Percentiles rank a stretch among this genome's conserved stretches.
phyloP scores from a whole-genome alignment of 92 coral and sea anemone species.

The Pocillopora meandrina region DNA sequence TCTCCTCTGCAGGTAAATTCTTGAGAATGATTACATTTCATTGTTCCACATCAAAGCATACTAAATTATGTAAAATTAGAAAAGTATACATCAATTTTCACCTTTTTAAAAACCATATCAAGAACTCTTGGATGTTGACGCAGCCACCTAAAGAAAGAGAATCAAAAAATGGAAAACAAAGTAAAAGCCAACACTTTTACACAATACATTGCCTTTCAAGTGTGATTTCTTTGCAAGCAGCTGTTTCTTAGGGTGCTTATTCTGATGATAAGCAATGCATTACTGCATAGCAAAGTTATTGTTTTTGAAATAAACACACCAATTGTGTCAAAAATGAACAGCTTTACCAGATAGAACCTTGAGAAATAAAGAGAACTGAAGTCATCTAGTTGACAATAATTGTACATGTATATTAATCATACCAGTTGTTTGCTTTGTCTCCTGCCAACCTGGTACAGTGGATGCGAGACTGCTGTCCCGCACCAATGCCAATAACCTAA shows the following conservation, averaged over 20 bases:
- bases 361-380: background rate
- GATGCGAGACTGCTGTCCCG: conserved; percentile 99
- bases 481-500: conserved; percentile 97
- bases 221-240: too few relatives aligned
- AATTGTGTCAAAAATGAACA: too few relatives aligned
- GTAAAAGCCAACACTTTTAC: background rate
- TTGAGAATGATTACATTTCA: background rate
- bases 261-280: too few relatives aligned
- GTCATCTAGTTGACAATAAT: background rate
- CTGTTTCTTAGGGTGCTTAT: too few relatives aligned
- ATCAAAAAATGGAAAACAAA: background rate
- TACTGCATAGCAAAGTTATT: too few relatives aligned
- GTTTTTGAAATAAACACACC: too few relatives aligned
- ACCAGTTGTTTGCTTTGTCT: conserved; percentile 98
- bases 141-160: conserved; percentile 73
- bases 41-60: background rate
- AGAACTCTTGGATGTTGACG: conserved; percentile 93
- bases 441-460: conserved; percentile 98
- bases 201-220: background rate
- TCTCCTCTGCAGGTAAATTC: too few relatives aligned
- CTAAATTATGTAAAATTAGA: background rate
- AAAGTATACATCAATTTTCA: conserved; percentile 9
- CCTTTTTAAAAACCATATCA: conserved; percentile 88
- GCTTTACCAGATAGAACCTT: too few relatives aligned
- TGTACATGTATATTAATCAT: background rate